Percentiles rank a stretch among this genome's conserved stretches.
phyloP scores from a whole-genome alignment of 2,113 vertebrate species.

The Saimiri boliviensis region DNA sequence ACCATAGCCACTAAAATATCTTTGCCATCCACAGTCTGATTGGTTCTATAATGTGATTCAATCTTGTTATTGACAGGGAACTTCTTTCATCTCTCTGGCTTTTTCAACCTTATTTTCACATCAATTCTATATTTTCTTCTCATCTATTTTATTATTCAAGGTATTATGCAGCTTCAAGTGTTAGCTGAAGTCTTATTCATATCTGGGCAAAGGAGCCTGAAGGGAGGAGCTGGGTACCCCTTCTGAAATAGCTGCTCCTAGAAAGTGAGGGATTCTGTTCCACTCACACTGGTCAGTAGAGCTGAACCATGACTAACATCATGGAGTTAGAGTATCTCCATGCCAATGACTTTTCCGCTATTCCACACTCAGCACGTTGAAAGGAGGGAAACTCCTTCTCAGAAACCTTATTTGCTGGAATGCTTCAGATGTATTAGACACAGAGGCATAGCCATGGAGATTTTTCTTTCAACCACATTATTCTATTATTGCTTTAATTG shows the following conservation, averaged over 20 bases:
- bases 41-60: background rate
- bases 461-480: background rate
- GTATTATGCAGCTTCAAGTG: background rate
- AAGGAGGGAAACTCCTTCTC: background rate
- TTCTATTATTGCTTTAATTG: background rate
- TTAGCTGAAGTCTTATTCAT: background rate
- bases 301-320: background rate
- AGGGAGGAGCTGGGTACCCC: background rate
- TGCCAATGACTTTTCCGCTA: background rate
- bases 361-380: fast-evolving
- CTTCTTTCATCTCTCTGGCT: background rate
- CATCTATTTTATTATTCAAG: background rate
- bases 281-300: background rate
- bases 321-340: background rate
- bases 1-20: background rate
- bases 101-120: background rate
- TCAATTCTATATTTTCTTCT: background rate
- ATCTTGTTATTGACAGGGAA: background rate
- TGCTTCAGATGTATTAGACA: background rate
- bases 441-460: background rate
- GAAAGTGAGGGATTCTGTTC: background rate
- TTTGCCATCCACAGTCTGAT: background rate
- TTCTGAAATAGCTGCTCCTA: background rate
- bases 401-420: background rate
- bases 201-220: background rate